Percentiles rank a stretch among this genome's conserved stretches.
Conservation (phyloP, 2,797 vertebrate genomes). For the Hypotaenidia okinawae region DNA sequence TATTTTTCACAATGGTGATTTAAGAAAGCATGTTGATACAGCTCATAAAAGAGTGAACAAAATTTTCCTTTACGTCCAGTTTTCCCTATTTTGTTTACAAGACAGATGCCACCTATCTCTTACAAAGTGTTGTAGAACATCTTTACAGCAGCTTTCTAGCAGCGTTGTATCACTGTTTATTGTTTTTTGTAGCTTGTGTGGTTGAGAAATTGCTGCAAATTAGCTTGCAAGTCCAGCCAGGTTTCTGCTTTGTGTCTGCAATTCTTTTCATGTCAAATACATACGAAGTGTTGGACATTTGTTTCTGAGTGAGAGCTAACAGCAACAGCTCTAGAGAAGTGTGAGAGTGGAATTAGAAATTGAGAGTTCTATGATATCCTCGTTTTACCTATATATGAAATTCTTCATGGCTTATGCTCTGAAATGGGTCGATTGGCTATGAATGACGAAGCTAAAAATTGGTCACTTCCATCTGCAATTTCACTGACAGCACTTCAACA, state of each 20-base stretch:
- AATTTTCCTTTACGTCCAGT: not conserved
- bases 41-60: not conserved
- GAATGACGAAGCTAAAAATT: not conserved
- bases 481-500: not conserved
- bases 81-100: not conserved
- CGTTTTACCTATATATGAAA: not conserved
- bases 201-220: not conserved
- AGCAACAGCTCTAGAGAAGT: constrained; percentile 23
- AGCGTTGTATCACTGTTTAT: not conserved
- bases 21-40: not conserved
- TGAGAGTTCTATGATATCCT: not conserved
- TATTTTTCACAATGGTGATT: not conserved
- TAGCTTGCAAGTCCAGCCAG: not conserved
- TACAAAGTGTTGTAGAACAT: not conserved
- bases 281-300: not conserved
- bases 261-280: not conserved
- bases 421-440: not conserved
- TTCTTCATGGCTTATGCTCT: not conserved
- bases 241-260: not conserved
- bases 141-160: not conserved
- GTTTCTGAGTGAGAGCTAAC: not conserved
- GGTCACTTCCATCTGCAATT: not conserved
- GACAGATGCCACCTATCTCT: not conserved
- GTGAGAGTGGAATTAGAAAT: not conserved
- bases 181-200: not conserved